Evolutionary conservation across 2,888 invertebrate species (phyloP).

Genomic region (Eupithecia exiguata): DNA sequence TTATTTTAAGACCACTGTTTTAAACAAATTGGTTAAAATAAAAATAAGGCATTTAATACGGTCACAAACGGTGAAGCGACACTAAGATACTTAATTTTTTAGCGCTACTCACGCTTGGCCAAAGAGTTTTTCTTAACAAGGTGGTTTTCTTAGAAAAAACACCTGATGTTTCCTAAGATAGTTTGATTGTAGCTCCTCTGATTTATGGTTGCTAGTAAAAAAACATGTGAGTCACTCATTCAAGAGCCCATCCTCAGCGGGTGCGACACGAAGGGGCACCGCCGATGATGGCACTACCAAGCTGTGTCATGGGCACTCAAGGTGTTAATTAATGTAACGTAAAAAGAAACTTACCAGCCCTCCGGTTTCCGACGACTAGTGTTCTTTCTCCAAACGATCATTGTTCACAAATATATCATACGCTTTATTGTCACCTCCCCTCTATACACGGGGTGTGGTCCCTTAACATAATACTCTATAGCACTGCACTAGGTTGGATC

Average conservation of each 20-base stretch:
- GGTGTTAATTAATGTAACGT: neutral
- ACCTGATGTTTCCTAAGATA: no score
- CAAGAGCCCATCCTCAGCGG: no score
- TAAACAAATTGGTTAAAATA: no score
- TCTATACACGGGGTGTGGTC: constrained; percentile 50
- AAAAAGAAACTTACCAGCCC: constrained; percentile 62
- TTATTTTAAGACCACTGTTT: no score
- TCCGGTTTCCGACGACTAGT: constrained; percentile 78
- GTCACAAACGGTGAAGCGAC: neutral
- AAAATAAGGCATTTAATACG: neutral
- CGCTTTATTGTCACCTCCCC: constrained; percentile 73
- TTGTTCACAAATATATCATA: constrained; percentile 68
- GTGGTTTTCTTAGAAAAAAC: no score
- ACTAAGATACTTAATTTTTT: neutral
- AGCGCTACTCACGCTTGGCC: neutral
- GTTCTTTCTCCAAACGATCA: constrained; percentile 74
- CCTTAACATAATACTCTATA: constrained; percentile 69
- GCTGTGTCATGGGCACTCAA: no score
- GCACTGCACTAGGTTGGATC: constrained; percentile 58
- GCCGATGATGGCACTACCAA: no score
- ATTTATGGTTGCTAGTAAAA: no score
- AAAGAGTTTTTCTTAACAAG: no score
- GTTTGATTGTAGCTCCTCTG: no score
- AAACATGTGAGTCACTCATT: no score
- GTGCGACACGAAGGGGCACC: no score